Percentiles rank a stretch among this genome's conserved stretches.
Conservation (phyloP, 1,140 invertebrate genomes). For the Conus betulinus region DNA sequence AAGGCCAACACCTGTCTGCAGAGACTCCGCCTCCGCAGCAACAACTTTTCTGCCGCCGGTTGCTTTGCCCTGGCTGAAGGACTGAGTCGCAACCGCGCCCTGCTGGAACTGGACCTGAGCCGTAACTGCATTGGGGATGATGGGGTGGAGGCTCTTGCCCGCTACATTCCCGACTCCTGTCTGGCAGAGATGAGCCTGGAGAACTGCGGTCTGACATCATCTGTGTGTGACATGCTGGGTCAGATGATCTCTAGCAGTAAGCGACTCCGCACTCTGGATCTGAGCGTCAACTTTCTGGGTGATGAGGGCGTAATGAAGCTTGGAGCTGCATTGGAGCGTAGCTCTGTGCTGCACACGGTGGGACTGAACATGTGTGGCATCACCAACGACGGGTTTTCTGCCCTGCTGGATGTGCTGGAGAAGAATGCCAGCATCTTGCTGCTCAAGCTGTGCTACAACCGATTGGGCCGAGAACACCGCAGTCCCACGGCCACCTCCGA, state of each 20-base stretch:
- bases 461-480: slow-evolving; percentile 60
- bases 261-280: slow-evolving; percentile 64
- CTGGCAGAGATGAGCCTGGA: slow-evolving; percentile 69
- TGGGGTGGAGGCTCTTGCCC: slow-evolving; percentile 63
- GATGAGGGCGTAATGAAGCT: slow-evolving; percentile 67
- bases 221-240: slow-evolving; percentile 61
- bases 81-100: slow-evolving; percentile 55
- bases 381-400: slow-evolving; percentile 71
- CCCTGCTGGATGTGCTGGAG: slow-evolving; percentile 68
- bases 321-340: slow-evolving; percentile 64
- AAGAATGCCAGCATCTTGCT: slow-evolving; percentile 62
- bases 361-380: slow-evolving; percentile 73
- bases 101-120: slow-evolving; percentile 66
- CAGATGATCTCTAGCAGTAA: slow-evolving; percentile 66
- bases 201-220: slow-evolving; percentile 68
- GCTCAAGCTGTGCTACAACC: slow-evolving; percentile 69
- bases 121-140: slow-evolving; percentile 66
- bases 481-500: slow-evolving; percentile 64
- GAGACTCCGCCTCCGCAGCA: slow-evolving; percentile 65
- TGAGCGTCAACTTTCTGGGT: slow-evolving; percentile 69
- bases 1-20: slow-evolving; percentile 63
- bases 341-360: slow-evolving; percentile 66
- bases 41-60: slow-evolving; percentile 65
- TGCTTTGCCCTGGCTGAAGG: slow-evolving; percentile 65
- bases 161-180: slow-evolving; percentile 60